Evolutionary conservation across 1,140 invertebrate species (phyloP).

Genomic region (Heliothis subflexa): DNA sequence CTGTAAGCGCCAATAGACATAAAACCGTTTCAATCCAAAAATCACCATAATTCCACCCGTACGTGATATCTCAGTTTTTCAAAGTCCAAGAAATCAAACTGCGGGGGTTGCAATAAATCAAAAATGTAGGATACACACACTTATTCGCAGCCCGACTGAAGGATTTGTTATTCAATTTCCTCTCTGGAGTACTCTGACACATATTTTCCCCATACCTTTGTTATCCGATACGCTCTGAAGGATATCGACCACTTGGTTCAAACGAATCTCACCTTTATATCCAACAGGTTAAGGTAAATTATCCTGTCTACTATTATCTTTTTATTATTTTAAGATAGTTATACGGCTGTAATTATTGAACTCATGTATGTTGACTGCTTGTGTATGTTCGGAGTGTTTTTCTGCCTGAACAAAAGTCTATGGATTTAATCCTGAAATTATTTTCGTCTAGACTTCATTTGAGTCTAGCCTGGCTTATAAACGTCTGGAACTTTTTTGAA

Average conservation of each 20-base stretch:
- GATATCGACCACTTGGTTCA: constrained; percentile 19
- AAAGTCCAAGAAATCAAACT: constrained; percentile 21
- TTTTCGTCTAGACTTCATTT: too few relatives aligned
- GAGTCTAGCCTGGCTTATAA: too few relatives aligned
- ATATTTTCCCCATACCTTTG: constrained; percentile 43
- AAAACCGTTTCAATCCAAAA: too few relatives aligned
- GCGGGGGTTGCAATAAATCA: constrained; percentile 8
- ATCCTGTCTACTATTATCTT: background rate
- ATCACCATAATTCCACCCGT: too few relatives aligned
- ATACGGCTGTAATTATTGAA: constrained; percentile 34
- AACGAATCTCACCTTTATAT: constrained; percentile 5
- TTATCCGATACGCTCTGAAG: constrained; percentile 33
- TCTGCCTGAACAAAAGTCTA: background rate
- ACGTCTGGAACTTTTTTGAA: too few relatives aligned
- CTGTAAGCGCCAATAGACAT: too few relatives aligned
- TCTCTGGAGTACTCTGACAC: constrained; percentile 28
- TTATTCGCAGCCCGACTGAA: constrained; percentile 36
- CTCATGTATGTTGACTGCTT: background rate
- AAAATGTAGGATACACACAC: constrained; percentile 38
- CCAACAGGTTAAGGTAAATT: background rate
- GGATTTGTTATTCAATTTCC: constrained; percentile 49
- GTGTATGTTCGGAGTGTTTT: background rate
- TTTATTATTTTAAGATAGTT: constrained; percentile 36
- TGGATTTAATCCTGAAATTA: background rate
- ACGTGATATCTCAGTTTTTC: background rate